Percentiles rank a stretch among this genome's conserved stretches.
These are phyloP conservation scores for Cathartes aura DNA, from an alignment of 2,113 vertebrate genomes.

Conservation along the genomic window DNA sequence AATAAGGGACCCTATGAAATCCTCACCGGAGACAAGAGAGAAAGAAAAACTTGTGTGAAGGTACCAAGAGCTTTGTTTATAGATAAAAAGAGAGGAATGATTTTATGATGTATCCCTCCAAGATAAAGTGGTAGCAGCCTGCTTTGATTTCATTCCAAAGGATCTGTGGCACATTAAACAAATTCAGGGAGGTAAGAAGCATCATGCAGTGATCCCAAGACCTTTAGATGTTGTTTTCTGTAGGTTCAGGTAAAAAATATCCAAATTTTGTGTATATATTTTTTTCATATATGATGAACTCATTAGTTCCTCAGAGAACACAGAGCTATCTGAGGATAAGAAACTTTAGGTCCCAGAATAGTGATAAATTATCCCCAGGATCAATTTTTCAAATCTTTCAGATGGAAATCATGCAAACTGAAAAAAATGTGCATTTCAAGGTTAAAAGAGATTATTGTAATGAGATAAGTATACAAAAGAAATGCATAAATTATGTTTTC, in stretches of 20 bases:
- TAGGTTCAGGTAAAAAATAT: background rate
- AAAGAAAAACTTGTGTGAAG: background rate
- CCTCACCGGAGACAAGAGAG: background rate
- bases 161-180: background rate
- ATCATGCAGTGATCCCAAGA: background rate
- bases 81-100: background rate
- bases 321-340: background rate
- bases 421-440: background rate
- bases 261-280: background rate
- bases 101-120: background rate
- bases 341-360: background rate
- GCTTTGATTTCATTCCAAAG: background rate
- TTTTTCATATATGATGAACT: background rate
- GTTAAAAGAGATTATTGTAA: background rate
- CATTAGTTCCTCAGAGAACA: background rate
- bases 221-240: background rate
- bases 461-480: background rate
- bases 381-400: background rate
- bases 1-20: background rate
- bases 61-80: background rate
- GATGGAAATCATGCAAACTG: background rate
- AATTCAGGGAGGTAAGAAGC: background rate
- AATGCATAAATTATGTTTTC: background rate
- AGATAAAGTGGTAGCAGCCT: background rate
- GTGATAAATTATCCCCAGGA: background rate